Evolutionary conservation across 2,888 invertebrate genomes (phyloP), one percentile per base, ranked within the genome.

Genomic region (Orthosia incerta): DNA sequence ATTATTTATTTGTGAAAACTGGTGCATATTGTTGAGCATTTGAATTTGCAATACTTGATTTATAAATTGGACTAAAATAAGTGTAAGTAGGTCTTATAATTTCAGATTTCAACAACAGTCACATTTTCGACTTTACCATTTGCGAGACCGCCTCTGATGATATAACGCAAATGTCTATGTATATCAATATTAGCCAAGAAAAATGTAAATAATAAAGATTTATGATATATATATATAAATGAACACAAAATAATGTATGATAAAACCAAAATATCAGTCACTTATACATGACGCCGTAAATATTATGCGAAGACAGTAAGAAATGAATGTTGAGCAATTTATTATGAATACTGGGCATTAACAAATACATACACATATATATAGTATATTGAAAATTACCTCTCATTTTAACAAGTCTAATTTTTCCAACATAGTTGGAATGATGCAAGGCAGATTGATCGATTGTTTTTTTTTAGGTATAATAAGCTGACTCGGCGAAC

Each of bases 301-400:
- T 65, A 73, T 71, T 80, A 80, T 76, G 73, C 61, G 57, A 80
- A 82, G 63, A 82, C n/a, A 67, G 50, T 67, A 56, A 59, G 18
- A 71, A 73, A 61, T 65, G 5, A 73, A 71, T 31, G 2, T 72
- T 77, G 73, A 77, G 61, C 82, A 74, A 74, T 82, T 74, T 68
- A 71, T 74, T 73, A 76, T 67, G 67, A 60, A 45, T 53, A 48
- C 12, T 51, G 61, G 57, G 45, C 53, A 68, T 78, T 39, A 53
- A 23, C 62, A 56, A 57, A 74, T 71, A 81, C 78, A 73, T 67
- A 77, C 59, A 67, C 39, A 80, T 64, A 81, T 67, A 51, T 31
- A 31, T 31, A 73, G 46, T 45, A 60, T 68, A 65, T 51, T n/a
- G 31, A 46, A 31, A 69, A 50, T 45, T 11, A 59, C 55, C 46